Base-by-base conservation (phyloP, 2,797 vertebrate genomes). In the Basileuterus tristriatus region DNA sequence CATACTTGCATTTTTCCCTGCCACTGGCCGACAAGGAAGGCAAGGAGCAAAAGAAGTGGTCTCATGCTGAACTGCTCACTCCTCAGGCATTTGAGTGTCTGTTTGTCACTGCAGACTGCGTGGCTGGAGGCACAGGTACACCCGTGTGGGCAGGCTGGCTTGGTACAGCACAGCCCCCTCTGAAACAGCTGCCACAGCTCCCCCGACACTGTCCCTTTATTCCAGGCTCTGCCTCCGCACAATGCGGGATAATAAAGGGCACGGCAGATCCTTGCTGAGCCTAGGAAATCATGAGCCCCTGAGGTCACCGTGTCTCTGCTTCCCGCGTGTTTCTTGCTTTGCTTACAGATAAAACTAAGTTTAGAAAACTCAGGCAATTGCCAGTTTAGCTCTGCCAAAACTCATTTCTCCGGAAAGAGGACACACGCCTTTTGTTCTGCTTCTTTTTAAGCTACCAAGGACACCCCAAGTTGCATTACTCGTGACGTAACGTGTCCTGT, bases 261-360 rank as follows among this genome's bases (percentile, higher is more conserved):
- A 90, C 0, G 8, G 89, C 32, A 70, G 91, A 79, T 95, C 85
- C 96, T 93, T 95, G 93, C 89, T 93, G 95, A 96, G 95, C 80
- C 85, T 49, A 55, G 50, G 82, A 70, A 94, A 82, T 95, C 91
- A 95, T 65, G 83, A 95, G 94, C 81, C 58, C 92, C 74, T 11
- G 50, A 89, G 95, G 91, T 94, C 95, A 86, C 5, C 3, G 34
- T 76, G 79, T 83, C 74, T 92, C 93, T 72, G 58, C 93, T 89
- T 95, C 90, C 86, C 2, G 9, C 26, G 4, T 90, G 64, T 91
- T 93, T 93, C 93, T 95, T 76, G 74, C 92, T 94, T 93, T 91
- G 90, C 82, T 96, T 93, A 89, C 74, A 77, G 83, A 95, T 89
- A 85, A 93, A 94, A 95, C 90, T 74, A 94, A 94, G 88, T 96